A percentile compares a stretch with the other conserved stretches of the same genome.
These are phyloP conservation scores for Pollenia griseotomentosa DNA, from an alignment of 2,888 invertebrate species.

Conservation along the genomic window DNA sequence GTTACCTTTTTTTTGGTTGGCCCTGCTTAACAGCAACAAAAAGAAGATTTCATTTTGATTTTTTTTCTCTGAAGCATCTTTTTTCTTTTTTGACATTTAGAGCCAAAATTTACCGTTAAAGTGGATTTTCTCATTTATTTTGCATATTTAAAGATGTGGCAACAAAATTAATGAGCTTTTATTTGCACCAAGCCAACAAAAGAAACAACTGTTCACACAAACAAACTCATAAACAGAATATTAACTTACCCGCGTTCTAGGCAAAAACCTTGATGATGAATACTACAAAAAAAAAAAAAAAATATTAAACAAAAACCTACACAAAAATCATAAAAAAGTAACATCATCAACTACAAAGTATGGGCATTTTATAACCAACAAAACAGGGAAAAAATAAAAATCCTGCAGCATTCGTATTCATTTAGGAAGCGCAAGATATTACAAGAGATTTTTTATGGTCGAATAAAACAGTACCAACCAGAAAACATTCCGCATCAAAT, in stretches of 20 bases:
- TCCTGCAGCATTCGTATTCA: slow-evolving; percentile 29
- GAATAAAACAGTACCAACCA: slow-evolving; percentile 56
- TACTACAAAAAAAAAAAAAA: slow-evolving; percentile 9
- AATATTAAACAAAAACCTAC: neutral
- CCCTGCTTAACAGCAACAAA: slow-evolving; percentile 25
- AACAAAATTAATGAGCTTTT: slow-evolving; percentile 77
- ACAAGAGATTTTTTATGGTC: slow-evolving; percentile 60
- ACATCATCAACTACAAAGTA: slow-evolving; percentile 48
- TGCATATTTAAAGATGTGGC: slow-evolving; percentile 76
- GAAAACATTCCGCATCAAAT: slow-evolving; percentile 46
- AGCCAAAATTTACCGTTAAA: slow-evolving; percentile 71
- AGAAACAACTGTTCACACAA: slow-evolving; percentile 25
- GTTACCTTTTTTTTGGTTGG: slow-evolving; percentile 64
- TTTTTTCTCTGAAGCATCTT: slow-evolving; percentile 27
- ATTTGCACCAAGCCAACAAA: slow-evolving; percentile 68
- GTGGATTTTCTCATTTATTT: slow-evolving; percentile 76
- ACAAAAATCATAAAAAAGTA: slow-evolving; percentile 53
- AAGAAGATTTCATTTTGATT: slow-evolving; percentile 32
- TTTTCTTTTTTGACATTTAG: slow-evolving; percentile 57
- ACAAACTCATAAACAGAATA: slow-evolving; percentile 23
- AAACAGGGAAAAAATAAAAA: slow-evolving; percentile 1
- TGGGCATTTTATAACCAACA: slow-evolving; percentile 54
- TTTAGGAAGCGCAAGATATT: slow-evolving; percentile 48
- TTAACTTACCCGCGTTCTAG: slow-evolving; percentile 15
- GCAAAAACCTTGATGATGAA: slow-evolving; percentile 19